Conservation (phyloP, 2,888 invertebrate species). For the Hybos culiciformis region DNA sequence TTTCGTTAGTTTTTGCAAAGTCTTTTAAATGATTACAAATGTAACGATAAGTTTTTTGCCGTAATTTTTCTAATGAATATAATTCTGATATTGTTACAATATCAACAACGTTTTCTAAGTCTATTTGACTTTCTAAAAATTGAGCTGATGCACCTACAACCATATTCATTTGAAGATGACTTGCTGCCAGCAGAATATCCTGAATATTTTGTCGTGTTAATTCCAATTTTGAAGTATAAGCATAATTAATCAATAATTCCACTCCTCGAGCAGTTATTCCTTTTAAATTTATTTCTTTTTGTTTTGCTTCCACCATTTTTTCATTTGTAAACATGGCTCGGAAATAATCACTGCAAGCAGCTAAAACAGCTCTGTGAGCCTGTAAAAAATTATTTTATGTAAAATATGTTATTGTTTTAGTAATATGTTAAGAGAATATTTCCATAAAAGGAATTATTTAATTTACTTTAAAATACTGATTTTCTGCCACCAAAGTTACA, state of each 20-base stretch:
- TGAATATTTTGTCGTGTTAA: constrained; percentile 50
- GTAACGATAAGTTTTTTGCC: constrained; percentile 47
- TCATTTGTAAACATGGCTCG: constrained; percentile 62
- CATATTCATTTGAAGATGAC: constrained; percentile 48
- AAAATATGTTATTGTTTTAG: not conserved
- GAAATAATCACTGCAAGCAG: constrained; percentile 61
- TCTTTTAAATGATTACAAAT: constrained; percentile 49
- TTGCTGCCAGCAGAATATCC: constrained; percentile 55
- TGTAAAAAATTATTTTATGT: constrained; percentile 19
- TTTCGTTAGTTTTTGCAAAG: constrained; percentile 45
- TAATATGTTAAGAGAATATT: not conserved
- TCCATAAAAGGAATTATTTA: constrained; percentile 1
- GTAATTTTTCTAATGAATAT: constrained; percentile 46
- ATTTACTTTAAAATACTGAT: constrained; percentile 42
- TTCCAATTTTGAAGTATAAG: constrained; percentile 50
- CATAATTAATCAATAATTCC: constrained; percentile 48
- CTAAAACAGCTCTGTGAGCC: constrained; percentile 56
- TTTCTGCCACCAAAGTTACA: constrained; percentile 51
- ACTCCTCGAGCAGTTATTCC: constrained; percentile 54
- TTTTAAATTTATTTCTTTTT: constrained; percentile 48
- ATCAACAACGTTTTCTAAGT: constrained; percentile 57
- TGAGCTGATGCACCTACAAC: constrained; percentile 52
- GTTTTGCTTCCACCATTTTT: constrained; percentile 50
- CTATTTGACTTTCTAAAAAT: constrained; percentile 50
- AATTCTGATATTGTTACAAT: constrained; percentile 55